phyloP scores from a whole-genome alignment of 2,888 invertebrate genomes.

The Scaptomyza cyrtandrae region DNA sequence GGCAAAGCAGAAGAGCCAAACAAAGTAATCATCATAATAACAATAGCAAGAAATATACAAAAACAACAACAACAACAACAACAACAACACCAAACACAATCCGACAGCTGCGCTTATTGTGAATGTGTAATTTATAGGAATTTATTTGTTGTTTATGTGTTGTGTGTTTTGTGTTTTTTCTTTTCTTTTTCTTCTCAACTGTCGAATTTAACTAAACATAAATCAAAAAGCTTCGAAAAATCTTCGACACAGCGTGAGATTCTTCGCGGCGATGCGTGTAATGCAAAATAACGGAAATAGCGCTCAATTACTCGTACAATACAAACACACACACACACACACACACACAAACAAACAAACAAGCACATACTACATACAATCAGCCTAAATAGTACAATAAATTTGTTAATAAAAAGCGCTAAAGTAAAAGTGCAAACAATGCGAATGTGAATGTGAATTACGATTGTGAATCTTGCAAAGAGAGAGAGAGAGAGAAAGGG shows the following conservation, averaged over 20 bases:
- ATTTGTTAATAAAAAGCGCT: slow-evolving; percentile 69
- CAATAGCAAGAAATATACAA: slow-evolving; percentile 38
- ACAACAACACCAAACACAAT: slow-evolving; percentile 27
- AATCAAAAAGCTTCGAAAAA: slow-evolving; percentile 51
- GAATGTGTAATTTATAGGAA: slow-evolving; percentile 40
- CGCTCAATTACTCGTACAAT: slow-evolving; percentile 71
- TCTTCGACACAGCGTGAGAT: slow-evolving; percentile 49
- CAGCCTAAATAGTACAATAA: slow-evolving; percentile 44
- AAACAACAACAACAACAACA: slow-evolving; percentile 19
- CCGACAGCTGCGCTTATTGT: slow-evolving; percentile 21
- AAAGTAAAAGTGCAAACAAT: slow-evolving; percentile 79
- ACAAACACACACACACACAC: slow-evolving; percentile 28
- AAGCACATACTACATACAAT: slow-evolving; percentile 25
- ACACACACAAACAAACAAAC: slow-evolving; percentile 26
- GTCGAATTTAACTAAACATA: slow-evolving; percentile 59
- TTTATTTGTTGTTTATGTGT: slow-evolving; percentile 17
- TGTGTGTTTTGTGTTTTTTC: neutral
- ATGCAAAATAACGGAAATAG: slow-evolving; percentile 66
- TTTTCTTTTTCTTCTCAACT: slow-evolving; percentile 12
- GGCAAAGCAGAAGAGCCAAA: slow-evolving; percentile 50
- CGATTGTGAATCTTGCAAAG: slow-evolving; percentile 22
- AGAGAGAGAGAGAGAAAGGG: slow-evolving; percentile 7
- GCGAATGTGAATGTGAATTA: slow-evolving; percentile 46
- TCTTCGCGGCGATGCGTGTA: slow-evolving; percentile 36
- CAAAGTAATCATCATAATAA: slow-evolving; percentile 53